Base-by-base conservation (phyloP, 2,888 invertebrate species). In the Pterostichus niger region DNA sequence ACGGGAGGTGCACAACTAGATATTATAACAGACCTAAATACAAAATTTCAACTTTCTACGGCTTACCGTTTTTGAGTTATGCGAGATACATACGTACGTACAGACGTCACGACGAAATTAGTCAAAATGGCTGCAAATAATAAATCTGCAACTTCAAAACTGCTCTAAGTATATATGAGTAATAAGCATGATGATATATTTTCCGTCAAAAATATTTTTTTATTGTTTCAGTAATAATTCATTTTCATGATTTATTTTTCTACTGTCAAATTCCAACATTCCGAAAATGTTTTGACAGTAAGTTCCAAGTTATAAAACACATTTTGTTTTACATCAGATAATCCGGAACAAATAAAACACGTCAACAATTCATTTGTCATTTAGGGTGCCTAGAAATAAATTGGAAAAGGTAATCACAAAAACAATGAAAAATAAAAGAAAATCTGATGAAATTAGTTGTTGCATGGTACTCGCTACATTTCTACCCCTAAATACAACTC, bases 401-500 rank as follows among this genome's bases (percentile, higher is more conserved):
- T 59, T 59, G 17, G 59, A 24, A 59, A 56, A 56, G 17, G n/a
- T 56, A 56, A 24, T 56, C 56, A 56, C 15, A 56, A 24, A n/a
- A 59, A 11, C 59, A 54, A 11, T 11, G n/a, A 59, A 59, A 59
- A 59, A 59, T 59, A 59, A 59, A 59, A 59, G 31, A 59, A 24
- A 24, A 17, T 10, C 24, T 59, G 11, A 24, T 11, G 59, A 11
- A 59, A 59, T 59, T 17, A 59, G 59, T 24, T 31, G 24, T 24
- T 59, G 59, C 59, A 59, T 10, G 24, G 59, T 17, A 59, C 59
- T 4, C 10, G 5, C 3, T 40, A 7, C 17, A 24, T 10, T 1
- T 24, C 54, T 6, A 54, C 13, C 6, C n/a, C 15, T 6, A 15
- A 40, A 40, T 40, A 54, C 54, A 54, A 24, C 10, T 11, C 17